Conservation (phyloP, 2,888 invertebrate genomes). For the Monopis laevigella region DNA sequence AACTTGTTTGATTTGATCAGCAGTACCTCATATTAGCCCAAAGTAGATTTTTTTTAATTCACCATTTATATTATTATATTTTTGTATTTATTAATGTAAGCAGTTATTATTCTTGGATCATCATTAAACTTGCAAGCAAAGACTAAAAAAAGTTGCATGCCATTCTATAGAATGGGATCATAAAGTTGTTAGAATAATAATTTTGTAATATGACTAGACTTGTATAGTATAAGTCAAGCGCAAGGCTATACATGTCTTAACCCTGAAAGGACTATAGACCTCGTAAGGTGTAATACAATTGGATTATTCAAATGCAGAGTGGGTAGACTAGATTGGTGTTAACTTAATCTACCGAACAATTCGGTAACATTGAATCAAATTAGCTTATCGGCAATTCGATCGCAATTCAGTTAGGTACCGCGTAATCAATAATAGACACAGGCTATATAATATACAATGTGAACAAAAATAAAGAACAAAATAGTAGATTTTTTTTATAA, state of each 20-base stretch:
- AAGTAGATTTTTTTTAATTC: too few relatives aligned
- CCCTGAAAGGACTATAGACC: constrained; percentile 31
- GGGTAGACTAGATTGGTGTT: constrained; percentile 32
- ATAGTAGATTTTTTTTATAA: too few relatives aligned
- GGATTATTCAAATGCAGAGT: constrained; percentile 44
- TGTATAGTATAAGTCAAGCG: constrained; percentile 53
- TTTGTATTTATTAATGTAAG: neutral
- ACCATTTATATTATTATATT: neutral
- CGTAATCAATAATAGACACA: neutral
- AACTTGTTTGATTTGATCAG: too few relatives aligned
- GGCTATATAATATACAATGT: too few relatives aligned
- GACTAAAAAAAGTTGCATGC: too few relatives aligned
- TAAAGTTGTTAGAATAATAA: too few relatives aligned
- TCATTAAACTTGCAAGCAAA: too few relatives aligned
- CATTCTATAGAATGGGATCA: too few relatives aligned
- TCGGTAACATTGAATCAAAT: constrained; percentile 24
- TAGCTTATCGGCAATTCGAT: constrained; percentile 25
- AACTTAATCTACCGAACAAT: constrained; percentile 21
- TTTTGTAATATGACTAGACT: too few relatives aligned
- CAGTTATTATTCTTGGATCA: too few relatives aligned
- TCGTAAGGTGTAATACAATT: constrained; percentile 35
- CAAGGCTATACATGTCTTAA: constrained; percentile 45
- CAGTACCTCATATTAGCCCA: too few relatives aligned
- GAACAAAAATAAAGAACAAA: too few relatives aligned
- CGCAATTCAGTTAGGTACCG: constrained; percentile 4